A percentile compares a stretch with the other conserved stretches of the same genome.
phyloP scores from a whole-genome alignment of 2,888 invertebrate genomes.

The Thera britannica region DNA sequence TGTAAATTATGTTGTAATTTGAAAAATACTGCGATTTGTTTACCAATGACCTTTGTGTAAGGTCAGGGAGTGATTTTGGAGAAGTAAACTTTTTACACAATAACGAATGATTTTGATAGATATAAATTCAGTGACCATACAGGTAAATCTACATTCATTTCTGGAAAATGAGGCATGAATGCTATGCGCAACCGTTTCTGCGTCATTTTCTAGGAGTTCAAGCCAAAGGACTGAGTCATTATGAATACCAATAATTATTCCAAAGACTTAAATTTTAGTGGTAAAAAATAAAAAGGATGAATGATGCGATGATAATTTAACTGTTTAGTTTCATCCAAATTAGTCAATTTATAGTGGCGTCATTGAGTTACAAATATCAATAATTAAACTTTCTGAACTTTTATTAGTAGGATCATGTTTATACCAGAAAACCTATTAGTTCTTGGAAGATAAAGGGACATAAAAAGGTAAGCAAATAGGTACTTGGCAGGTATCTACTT shows the following conservation, averaged over 20 bases:
- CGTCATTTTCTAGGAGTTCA: conserved; percentile 23
- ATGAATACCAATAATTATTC: conserved; percentile 9
- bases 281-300: neutral
- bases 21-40: neutral
- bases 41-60: no score
- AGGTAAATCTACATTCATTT: neutral
- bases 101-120: no score
- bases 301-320: neutral
- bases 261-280: neutral
- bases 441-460: neutral
- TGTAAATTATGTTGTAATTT: neutral
- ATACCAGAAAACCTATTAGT: neutral
- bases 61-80: no score
- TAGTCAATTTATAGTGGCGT: no score
- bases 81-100: no score
- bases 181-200: conserved; percentile 10
- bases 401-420: no score
- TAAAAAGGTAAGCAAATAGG: conserved; percentile 10
- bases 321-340: no score
- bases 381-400: no score
- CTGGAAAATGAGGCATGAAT: neutral
- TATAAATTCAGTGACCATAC: neutral
- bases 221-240: conserved; percentile 18
- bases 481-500: conserved; percentile 10
- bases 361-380: no score